Evolutionary conservation across 2,113 vertebrate genomes (phyloP), one percentile per base, ranked within the genome.

Genomic region (Egretta garzetta): DNA sequence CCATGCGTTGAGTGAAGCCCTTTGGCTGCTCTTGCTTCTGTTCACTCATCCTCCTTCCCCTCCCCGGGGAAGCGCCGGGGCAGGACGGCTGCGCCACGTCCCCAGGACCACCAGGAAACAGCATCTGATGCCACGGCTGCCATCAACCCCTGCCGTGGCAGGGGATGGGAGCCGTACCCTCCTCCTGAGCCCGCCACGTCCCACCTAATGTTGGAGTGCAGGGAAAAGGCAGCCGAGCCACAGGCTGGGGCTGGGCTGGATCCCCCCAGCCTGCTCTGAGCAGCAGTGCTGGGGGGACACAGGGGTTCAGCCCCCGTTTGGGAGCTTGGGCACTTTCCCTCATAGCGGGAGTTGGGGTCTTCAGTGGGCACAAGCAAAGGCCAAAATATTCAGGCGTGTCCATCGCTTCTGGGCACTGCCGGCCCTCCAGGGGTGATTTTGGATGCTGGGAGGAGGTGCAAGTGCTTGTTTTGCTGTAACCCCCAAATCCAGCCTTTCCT

Each of bases 91-190:
- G 49, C 12, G 8, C 18, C 83, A 16, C 27, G 26, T 53, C 37
- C 67, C 91, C 26, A 23, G 87, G 76, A 74, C 35, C 7, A 0
- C 66, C 14, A 45, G 68, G 76, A 39, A 91, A 43, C 12, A 41
- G 37, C 39, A 7, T n/a, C 55, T 23, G 62, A 58, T 72, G 22
- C 14, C 62, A 9, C 0, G 3, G 88, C n/a, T 68, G 76, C 80
- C 0, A 0, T 10, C 43, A 71, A 28, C 21, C 55, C 43, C 43
- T 0, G 0, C 47, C 0, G 0, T 70, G 80, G 20, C 1, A 1
- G 19, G 4, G 39, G 2, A 1, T 49, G 45, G 39, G 59, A 87
- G 55, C 33, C 2, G 1, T 16, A 11, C 18, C 39, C 35, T 91
- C 41, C 52, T 88, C 33, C 66, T 1, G 1, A 75, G 21, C 66